Conservation (phyloP, 2,888 invertebrate genomes). For the Drosophila sordidapex region DNA sequence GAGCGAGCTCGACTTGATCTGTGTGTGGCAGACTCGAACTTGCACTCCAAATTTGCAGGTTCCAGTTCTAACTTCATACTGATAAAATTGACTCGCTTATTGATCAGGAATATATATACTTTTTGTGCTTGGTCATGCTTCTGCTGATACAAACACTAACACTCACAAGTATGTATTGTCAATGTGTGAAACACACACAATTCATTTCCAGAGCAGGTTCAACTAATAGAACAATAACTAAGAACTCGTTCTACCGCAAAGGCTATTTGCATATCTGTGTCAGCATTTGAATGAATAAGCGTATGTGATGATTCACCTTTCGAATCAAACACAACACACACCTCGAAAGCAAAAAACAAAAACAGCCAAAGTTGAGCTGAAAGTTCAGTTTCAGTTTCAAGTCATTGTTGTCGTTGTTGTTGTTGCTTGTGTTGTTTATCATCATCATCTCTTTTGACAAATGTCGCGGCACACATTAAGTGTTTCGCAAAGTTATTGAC, state of each 20-base stretch:
- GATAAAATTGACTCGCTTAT: neutral
- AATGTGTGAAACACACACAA: neutral
- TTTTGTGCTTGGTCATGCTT: too few species aligned
- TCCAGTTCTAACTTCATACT: neutral
- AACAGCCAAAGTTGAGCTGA: constrained; percentile 26
- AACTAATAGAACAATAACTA: neutral
- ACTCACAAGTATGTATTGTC: too few species aligned
- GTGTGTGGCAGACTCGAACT: neutral
- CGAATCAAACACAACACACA: constrained; percentile 6
- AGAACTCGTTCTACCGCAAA: neutral
- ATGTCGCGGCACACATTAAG: constrained; percentile 40
- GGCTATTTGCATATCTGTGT: constrained; percentile 25
- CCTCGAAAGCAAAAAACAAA: neutral
- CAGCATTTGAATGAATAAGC: neutral
- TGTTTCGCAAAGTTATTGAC: constrained; percentile 62
- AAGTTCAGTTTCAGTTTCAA: constrained; percentile 37
- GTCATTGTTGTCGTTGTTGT: neutral
- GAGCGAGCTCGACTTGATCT: neutral
- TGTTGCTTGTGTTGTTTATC: constrained; percentile 15
- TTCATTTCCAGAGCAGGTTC: neutral
- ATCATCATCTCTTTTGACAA: constrained; percentile 24
- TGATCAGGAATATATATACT: neutral
- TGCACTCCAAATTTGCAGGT: neutral
- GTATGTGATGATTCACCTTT: constrained; percentile 14
- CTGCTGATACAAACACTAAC: neutral